Base-by-base conservation (phyloP, 2,888 invertebrate genomes). In the Antitype chi region DNA sequence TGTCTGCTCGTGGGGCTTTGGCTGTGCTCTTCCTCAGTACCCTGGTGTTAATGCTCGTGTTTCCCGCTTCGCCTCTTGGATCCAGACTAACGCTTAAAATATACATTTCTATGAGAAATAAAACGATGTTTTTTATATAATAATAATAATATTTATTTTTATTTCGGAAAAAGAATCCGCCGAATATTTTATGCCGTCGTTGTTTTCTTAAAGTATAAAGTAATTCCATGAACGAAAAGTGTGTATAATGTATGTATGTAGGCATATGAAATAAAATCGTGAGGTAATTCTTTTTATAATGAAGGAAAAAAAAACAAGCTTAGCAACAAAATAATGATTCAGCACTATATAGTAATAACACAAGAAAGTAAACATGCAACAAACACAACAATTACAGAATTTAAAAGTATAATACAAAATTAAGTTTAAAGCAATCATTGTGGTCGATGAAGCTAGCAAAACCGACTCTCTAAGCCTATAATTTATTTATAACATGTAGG, bases 41-140 rank as follows among this genome's bases (percentile, higher is more conserved):
- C 92, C 93, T 13, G 90, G 90, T 8, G 91, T 93, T 53, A 91
- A 92, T 59, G 86, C 88, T 43, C 90, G 92, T 2, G 91, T 92
- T 4, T 90, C 90, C 6, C 83, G 88, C 5, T 91, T 80, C 72
- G 84, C 86, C 2, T n/a, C 80, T 7, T 93, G 92, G 92, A 92
- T 92, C 17, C 87, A 88, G 67, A 28, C 72, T 38, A 92, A 93
- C 43, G 88, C 89, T 43, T 93, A 89, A 89, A 62, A 62, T 53
- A 15, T 73, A 7, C 70, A 63, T 64, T 15, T 55, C 38, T 25
- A n/a, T 68, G 23, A 52, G 5, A 59, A 64, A n/a, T 55, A 68
- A 71, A 77, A 28, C 6, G 1, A 32, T 66, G 2, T 20, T 53
- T 60, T 25, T 66, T n/a, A n/a, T n/a, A n/a, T n/a, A n/a, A n/a